A percentile compares a stretch with the other conserved stretches of the same genome.
Evolutionary conservation across 2,113 vertebrate species (phyloP).

Genomic region (Phaethornis superciliosus): DNA sequence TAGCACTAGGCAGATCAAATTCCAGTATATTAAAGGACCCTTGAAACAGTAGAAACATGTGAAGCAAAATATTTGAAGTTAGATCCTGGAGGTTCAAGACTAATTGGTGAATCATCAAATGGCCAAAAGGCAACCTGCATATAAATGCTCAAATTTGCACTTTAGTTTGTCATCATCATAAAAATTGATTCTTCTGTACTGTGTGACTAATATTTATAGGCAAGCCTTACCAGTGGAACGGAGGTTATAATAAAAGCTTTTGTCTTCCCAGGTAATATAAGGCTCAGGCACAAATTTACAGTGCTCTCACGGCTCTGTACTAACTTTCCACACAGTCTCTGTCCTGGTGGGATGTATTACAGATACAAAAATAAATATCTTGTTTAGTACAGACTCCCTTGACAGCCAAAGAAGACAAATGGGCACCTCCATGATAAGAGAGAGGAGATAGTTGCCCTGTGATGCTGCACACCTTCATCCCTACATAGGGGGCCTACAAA

Average conservation of each 20-base stretch:
- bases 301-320: neutral
- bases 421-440: neutral
- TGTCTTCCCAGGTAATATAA: conserved; percentile 35
- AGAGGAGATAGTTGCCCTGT: neutral
- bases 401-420: neutral
- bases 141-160: conserved; percentile 35
- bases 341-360: neutral
- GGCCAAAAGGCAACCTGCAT: conserved; percentile 37
- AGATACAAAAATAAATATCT: neutral
- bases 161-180: conserved; percentile 52
- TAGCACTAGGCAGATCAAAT: conserved; percentile 22
- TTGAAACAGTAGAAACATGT: conserved; percentile 47
- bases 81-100: neutral
- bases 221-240: neutral
- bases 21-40: neutral
- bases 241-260: conserved; percentile 7
- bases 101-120: conserved; percentile 47
- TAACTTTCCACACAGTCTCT: neutral
- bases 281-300: neutral
- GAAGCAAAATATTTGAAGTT: conserved; percentile 38
- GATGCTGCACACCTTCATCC: neutral
- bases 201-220: conserved; percentile 45
- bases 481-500: neutral
- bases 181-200: conserved; percentile 42
- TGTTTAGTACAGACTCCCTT: neutral